Evolutionary conservation across 2,888 invertebrate species (phyloP), one percentile per base, ranked within the genome.

Genomic region (Mythimna ferrago): DNA sequence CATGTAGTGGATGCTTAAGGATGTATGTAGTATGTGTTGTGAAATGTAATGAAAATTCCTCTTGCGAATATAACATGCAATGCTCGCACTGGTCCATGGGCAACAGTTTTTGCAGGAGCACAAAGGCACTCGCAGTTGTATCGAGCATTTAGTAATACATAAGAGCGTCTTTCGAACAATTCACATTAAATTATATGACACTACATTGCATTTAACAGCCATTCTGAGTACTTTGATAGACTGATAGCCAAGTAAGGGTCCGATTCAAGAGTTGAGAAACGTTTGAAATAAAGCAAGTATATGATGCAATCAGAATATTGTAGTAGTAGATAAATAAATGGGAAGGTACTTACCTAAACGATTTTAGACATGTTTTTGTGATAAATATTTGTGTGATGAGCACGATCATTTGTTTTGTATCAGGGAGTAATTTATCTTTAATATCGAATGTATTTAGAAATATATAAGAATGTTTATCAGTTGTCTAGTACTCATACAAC

Each of bases 121-220:
- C 53, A 56, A 51, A 60, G 44, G 35, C 61, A 65, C 51, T 80
- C 48, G 48, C 38, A 54, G 44, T 66, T 65, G 10, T 26, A 66
- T 62, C 51, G 32, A 82, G n/a, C 65, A 71, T 75, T 80, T 83
- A 75, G 81, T 71, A 57, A 57, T 66, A 83, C 84, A 81, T 58
- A 32, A 63, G 65, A 53, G 67, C 48, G 70, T 66, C 58, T 58
- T 75, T 71, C 48, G n/a, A 75, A 71, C 58, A 71, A 81, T 81
- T 80, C 80, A 62, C 84, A 81, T 81, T 71, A 75, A 83, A 83
- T 81, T 80, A 60, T 71, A 83, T 71, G 81, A 68, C 38, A 60
- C 56, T 54, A 53, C 70, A 80, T 83, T 75, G 66, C 66, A 73
- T 66, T 73, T 56, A 38, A 66, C 26, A 75, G 54, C 11, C 60